Evolutionary conservation across 2,888 invertebrate species (phyloP), one percentile per base, ranked within the genome.

Genomic region (Philaethria dido): DNA sequence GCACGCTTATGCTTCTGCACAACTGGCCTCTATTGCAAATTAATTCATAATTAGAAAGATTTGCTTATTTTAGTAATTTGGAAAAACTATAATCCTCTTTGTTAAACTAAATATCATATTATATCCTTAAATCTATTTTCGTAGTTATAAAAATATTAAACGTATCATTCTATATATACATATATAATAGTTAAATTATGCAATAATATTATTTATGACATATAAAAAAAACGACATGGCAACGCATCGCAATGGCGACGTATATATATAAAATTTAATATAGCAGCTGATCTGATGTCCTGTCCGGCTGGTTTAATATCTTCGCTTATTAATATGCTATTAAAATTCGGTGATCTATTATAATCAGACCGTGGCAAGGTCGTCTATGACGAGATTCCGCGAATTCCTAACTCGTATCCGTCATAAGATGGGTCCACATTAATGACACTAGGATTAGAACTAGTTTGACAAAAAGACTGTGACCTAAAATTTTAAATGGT

Each of bases 321-420:
- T 71, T 69, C 54, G n/a, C 39, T 69, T 68, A 65, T 54, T 45
- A 64, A 69, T 42, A 57, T 63, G 60, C 69, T 66, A 77, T 74
- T 72, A 71, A 73, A 75, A 76, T 72, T 73, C 73, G 70, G 70
- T 75, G 74, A 75, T 76, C 69, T 78, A 74, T 76, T 70, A 71
- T 74, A 75, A 75, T 70, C 66, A 73, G 68, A 71, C 66, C 69
- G 70, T 66, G 65, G 69, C 75, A 76, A 77, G 77, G 77, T 70
- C 73, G 71, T 66, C 45, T 22, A 29, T 61, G 66, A 73, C 66
- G 71, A 72, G 69, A 74, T 74, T 74, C 73, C 67, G 61, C 66
- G 66, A 69, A 78, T 77, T 72, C 74, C 70, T 70, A 52, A 33
- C 54, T 61, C 42, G 55, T 66, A 75, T 74, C 73, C 71, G 64